Percentiles rank a stretch among this genome's conserved stretches.
Evolutionary conservation across 2,113 vertebrate species (phyloP).

Genomic region (Periophthalmodon schlosseri): DNA sequence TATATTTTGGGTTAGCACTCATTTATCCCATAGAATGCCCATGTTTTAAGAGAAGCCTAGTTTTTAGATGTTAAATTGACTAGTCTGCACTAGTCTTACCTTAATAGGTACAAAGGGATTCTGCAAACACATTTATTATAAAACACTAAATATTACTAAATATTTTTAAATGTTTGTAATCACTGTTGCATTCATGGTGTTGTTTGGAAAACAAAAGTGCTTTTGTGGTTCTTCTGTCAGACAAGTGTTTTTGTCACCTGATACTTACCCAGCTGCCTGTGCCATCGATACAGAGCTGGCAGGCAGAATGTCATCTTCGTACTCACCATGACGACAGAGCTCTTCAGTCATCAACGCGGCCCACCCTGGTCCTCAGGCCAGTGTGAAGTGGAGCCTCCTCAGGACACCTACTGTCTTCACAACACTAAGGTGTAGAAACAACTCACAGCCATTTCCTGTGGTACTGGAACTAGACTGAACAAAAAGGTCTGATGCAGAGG

Average conservation of each 20-base stretch:
- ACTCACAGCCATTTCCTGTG: slow-evolving; percentile 38
- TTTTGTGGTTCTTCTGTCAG: slow-evolving; percentile 23
- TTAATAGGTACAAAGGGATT: not conserved
- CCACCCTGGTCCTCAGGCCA: slow-evolving; percentile 56
- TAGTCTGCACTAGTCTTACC: not conserved
- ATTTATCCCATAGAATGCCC: not conserved
- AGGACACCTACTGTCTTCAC: slow-evolving; percentile 35
- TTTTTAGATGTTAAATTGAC: not conserved
- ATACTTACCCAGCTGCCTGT: slow-evolving; percentile 70
- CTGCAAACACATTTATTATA: too few relatives aligned
- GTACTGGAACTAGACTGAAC: slow-evolving; percentile 31
- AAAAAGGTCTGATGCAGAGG: slow-evolving; percentile 51
- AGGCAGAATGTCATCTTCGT: slow-evolving; percentile 47
- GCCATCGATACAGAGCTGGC: slow-evolving; percentile 67
- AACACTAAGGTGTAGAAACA: slow-evolving; percentile 40
- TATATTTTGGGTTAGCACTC: not conserved
- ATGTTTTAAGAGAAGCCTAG: not conserved
- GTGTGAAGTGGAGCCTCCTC: slow-evolving; percentile 47
- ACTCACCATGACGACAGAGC: slow-evolving; percentile 56
- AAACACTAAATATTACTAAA: too few relatives aligned
- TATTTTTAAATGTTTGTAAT: not conserved
- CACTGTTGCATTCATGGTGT: not conserved
- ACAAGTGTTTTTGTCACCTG: slow-evolving; percentile 44
- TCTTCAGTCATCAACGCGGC: slow-evolving; percentile 15
- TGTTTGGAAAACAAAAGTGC: slow-evolving; percentile 2